Evolutionary conservation across 2,113 vertebrate genomes (phyloP).

Genomic region (Microcebus murinus): DNA sequence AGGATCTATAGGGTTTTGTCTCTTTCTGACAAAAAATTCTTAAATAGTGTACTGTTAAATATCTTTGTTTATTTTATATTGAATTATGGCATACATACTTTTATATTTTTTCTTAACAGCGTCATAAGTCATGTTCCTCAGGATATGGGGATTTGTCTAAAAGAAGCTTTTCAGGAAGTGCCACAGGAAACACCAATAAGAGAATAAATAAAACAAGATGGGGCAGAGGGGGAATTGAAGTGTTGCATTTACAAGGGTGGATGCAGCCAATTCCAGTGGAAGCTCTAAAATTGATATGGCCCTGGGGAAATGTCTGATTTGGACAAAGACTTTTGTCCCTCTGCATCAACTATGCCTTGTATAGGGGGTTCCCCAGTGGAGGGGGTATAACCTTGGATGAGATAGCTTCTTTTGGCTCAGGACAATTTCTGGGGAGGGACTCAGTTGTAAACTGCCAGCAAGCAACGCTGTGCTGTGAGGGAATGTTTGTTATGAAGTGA

Average conservation of each 20-base stretch:
- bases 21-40: background rate
- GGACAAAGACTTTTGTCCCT: background rate
- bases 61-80: background rate
- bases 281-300: background rate
- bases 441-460: background rate
- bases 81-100: background rate
- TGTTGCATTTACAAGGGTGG: background rate
- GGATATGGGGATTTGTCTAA: background rate
- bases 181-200: background rate
- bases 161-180: background rate
- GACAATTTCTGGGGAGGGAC: background rate
- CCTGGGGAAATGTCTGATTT: background rate
- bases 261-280: background rate
- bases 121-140: background rate
- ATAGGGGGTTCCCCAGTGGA: background rate
- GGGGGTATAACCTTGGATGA: background rate
- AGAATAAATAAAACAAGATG: background rate
- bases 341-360: background rate
- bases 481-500: background rate
- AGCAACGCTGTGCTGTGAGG: background rate
- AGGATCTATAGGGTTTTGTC: background rate
- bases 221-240: background rate
- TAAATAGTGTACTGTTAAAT: background rate
- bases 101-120: background rate
- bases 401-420: background rate